Evolutionary conservation across 2,113 vertebrate genomes (phyloP).

Genomic region (Neodon shergylaensis): DNA sequence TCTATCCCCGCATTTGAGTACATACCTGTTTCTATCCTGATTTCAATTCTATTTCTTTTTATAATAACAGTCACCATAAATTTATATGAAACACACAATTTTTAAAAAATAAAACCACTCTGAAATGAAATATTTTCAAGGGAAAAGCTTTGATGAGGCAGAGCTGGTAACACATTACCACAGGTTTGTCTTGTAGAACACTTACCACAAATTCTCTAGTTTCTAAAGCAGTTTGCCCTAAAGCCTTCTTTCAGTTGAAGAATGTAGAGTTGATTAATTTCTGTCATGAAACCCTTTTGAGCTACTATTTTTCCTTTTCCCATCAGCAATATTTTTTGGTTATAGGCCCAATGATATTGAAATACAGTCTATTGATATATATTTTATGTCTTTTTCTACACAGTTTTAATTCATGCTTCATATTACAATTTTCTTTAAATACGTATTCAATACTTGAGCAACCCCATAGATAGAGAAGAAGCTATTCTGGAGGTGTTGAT

Average conservation of each 20-base stretch:
- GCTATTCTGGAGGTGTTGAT: neutral
- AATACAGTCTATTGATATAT: neutral
- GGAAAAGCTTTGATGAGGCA: neutral
- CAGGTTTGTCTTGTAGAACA: neutral
- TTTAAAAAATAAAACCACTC: conserved; percentile 23
- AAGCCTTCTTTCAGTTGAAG: neutral
- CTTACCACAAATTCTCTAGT: neutral
- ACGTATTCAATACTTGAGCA: neutral
- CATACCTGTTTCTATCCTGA: neutral
- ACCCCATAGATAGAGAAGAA: neutral
- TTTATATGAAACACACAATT: neutral
- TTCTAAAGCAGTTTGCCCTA: neutral
- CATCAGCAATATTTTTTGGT: neutral
- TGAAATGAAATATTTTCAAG: neutral
- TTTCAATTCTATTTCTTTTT: neutral
- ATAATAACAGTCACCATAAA: neutral
- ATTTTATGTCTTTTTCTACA: neutral
- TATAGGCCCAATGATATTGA: neutral
- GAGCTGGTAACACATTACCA: neutral
- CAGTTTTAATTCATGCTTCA: neutral
- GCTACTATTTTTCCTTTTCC: neutral
- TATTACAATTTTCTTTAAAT: neutral
- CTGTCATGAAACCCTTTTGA: neutral
- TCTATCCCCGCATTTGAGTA: neutral
- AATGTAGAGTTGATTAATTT: neutral